Base-by-base conservation (phyloP, 1,140 invertebrate genomes). In the Hetaerina americana region DNA sequence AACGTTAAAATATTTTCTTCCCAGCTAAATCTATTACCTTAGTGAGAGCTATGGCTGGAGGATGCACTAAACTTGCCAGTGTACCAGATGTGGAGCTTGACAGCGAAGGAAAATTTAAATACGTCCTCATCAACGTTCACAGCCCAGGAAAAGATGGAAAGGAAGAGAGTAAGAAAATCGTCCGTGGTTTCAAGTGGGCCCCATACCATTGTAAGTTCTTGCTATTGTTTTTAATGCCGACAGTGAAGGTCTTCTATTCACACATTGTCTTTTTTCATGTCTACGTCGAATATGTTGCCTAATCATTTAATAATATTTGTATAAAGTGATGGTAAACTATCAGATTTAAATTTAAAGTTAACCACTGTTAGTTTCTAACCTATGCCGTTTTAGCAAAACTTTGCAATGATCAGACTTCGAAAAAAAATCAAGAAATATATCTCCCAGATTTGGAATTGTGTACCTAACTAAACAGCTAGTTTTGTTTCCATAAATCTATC, bases 31-130 rank as follows among this genome's bases (percentile, higher is more conserved):
- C 40, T n/a, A 12, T 57, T 57, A 57, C 15, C 15, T n/a, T 57
- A 57, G 40, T 57, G 40, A 57, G 40, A 57, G 22, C 15, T 18
- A 57, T 57, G 40, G 40, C 40, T 10, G 22, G 15, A 12, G 15
- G 22, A 12, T 57, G 40, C 40, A 12, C 40, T n/a, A 57, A 57
- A 57, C 40, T 57, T 57, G 40, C 40, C 15, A 57, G 40, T 57
- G 40, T 95, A 72, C 83, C 88, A 1, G 86, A 90, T 76, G 92
- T 94, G 18, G 90, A 93, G 72, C 94, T 95, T 76, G 93, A 95
- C 78, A 81, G 85, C 18, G 78, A 79, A 71, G 93, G 93, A 26
- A 87, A 85, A 66, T 96, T 94, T 79, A 96, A 96, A 79, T 96
- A 96, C 75, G 90, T 96, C 76, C 82, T 96, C 31, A 87, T 95